Base-by-base conservation (phyloP, 2,113 vertebrate species). In the Panurus biarmicus region DNA sequence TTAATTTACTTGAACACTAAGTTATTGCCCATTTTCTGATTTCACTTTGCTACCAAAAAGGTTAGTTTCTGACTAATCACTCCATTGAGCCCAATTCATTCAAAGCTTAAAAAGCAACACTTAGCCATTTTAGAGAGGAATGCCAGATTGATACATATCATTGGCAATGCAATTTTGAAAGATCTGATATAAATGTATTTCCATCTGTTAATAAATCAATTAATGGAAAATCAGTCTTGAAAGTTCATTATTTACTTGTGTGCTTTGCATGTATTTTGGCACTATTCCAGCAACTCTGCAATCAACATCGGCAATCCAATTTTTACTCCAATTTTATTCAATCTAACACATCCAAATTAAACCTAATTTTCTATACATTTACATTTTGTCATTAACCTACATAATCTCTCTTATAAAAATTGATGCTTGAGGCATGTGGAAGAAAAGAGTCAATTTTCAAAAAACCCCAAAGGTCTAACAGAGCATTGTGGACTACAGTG, bases 21-120 rank as follows among this genome's bases (percentile, higher is more conserved):
- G 85, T 97, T 95, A 97, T 92, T 96, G 92, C 87, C 74, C 89
- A 93, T 97, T 97, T 97, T 95, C 91, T 87, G 90, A 95, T 82
- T 89, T 84, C 33, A 88, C 74, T 97, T 90, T 93, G 82, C 93
- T 97, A 96, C 61, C 47, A 93, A 93, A 98, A 97, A 97, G 94
- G 97, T 97, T 97, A 96, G 65, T 72, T 94, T 90, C 94, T 96
- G 90, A 96, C 93, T 97, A 97, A 97, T 96, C 16, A 8, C 78
- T 95, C 97, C 92, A 95, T 58, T 48, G 96, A 97, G 97, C 21
- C 87, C 70, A 94, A 96, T 97, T 97, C 60, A 84, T 85, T 93
- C 74, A 78, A 71, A 81, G 57, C 56, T 92, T 96, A 87, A 94
- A 97, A 96, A 90, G 82, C 78, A 90, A 89, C 67, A 91, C 83